Conservation (phyloP, 1,140 invertebrate species). For the Ostrea denselamellosa region DNA sequence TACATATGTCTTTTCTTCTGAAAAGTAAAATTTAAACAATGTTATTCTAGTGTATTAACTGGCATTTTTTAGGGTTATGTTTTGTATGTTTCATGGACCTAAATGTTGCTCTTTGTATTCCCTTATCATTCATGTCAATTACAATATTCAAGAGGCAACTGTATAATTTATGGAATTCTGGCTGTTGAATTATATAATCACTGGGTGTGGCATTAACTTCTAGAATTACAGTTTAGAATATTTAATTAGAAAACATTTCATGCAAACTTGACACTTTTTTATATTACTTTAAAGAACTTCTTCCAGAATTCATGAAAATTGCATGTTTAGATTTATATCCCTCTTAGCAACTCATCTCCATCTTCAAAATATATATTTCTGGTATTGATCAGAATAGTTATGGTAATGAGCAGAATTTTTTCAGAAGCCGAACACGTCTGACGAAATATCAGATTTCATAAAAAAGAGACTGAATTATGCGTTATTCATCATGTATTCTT, state of each 20-base stretch:
- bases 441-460: constrained; percentile 20
- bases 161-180: constrained; percentile 25
- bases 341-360: not conserved
- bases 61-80: not conserved
- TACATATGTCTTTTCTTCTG: not conserved
- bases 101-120: not conserved
- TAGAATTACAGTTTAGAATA: constrained; percentile 26
- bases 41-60: too few species aligned
- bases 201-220: not conserved
- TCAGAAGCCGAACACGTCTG: not conserved
- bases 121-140: not conserved
- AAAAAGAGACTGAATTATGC: constrained; percentile 24
- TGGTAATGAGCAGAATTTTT: not conserved
- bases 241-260: constrained; percentile 18
- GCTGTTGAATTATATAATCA: constrained; percentile 21
- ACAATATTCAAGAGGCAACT: not conserved
- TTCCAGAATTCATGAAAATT: not conserved
- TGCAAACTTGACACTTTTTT: not conserved
- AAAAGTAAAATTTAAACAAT: not conserved
- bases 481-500: constrained; percentile 26
- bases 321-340: not conserved
- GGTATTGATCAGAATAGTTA: not conserved
- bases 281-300: not conserved
- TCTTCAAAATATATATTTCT: not conserved
- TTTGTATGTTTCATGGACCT: not conserved